Percentiles rank a stretch among this genome's conserved stretches.
phyloP scores from a whole-genome alignment of 2,888 invertebrate species.

The Punctoribates punctum region DNA sequence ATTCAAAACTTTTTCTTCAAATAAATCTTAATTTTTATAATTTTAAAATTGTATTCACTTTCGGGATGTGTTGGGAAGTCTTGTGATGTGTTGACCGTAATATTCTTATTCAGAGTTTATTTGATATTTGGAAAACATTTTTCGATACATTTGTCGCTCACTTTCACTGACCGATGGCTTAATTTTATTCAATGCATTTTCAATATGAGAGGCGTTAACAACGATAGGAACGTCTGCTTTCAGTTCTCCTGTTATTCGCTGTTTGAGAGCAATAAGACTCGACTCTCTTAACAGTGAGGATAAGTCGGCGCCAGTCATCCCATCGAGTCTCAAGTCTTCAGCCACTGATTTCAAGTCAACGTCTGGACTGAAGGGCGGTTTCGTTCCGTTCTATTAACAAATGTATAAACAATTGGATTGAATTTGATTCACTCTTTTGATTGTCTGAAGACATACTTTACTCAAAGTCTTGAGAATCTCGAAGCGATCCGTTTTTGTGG shows the following conservation, averaged over 20 bases:
- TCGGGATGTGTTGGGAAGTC: too few relatives aligned
- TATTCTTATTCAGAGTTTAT: not conserved
- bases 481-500: conserved; percentile 69
- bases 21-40: too few relatives aligned
- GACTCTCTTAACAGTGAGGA: conserved; percentile 84
- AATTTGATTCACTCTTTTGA: too few relatives aligned
- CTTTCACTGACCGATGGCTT: conserved; percentile 74
- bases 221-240: conserved; percentile 46
- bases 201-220: conserved; percentile 69
- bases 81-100: too few relatives aligned
- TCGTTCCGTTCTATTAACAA: conserved; percentile 66
- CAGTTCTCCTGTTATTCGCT: conserved; percentile 60
- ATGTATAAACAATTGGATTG: conserved; percentile 28
- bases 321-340: conserved; percentile 63
- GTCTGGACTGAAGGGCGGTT: conserved; percentile 69
- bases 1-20: too few relatives aligned
- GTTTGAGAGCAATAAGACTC: conserved; percentile 72
- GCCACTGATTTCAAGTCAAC: conserved; percentile 70
- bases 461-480: conserved; percentile 86
- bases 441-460: conserved; percentile 57
- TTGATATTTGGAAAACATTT: conserved; percentile 33
- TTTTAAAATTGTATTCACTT: too few relatives aligned
- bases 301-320: conserved; percentile 91
- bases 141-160: conserved; percentile 34
- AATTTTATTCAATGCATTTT: conserved; percentile 70